Conservation (phyloP, 2,888 invertebrate genomes). For the Clusia tigrina region DNA sequence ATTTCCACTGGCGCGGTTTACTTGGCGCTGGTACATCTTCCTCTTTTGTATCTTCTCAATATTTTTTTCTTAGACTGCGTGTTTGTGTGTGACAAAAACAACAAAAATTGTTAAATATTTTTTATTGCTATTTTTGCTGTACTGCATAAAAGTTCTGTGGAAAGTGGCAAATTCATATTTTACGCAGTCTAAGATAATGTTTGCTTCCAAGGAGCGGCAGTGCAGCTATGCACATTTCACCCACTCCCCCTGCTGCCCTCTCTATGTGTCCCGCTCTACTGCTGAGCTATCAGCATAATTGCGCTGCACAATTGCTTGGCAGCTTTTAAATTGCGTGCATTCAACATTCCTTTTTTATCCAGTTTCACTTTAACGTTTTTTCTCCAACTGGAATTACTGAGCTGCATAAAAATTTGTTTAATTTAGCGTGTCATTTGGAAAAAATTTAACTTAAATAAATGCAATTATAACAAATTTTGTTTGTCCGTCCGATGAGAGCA, state of each 20-base stretch:
- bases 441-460: conserved; percentile 8
- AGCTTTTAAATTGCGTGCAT: too few species aligned
- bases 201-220: background rate
- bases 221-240: too few species aligned
- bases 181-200: background rate
- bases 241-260: too few species aligned
- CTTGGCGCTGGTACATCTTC: background rate
- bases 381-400: conserved; percentile 2
- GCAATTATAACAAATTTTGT: background rate
- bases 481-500: background rate
- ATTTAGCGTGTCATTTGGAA: conserved; percentile 18
- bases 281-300: too few species aligned
- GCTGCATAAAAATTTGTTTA: conserved; percentile 20
- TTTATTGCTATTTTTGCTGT: background rate
- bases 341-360: too few species aligned
- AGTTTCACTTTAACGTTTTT: background rate
- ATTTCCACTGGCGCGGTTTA: background rate
- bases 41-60: background rate
- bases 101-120: background rate
- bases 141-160: too few species aligned
- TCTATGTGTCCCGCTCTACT: too few species aligned
- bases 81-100: background rate
- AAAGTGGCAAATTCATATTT: conserved; percentile 16
- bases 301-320: too few species aligned
- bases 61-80: background rate